Evolutionary conservation across 1,140 invertebrate genomes (phyloP).

Genomic region (Nomia melanderi): DNA sequence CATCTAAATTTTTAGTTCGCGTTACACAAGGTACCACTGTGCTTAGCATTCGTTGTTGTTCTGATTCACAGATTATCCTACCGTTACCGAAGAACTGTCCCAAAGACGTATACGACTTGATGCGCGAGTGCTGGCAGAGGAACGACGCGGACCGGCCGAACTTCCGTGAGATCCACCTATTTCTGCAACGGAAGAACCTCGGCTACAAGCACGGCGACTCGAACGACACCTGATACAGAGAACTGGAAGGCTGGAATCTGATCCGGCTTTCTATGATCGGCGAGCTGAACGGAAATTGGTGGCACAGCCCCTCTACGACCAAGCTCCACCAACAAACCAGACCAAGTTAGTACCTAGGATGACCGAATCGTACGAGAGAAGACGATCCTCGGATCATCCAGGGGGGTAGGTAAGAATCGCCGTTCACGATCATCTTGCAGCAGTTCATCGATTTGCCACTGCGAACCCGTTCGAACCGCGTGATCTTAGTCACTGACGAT

Average conservation of each 20-base stretch:
- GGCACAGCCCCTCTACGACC: constrained; percentile 69
- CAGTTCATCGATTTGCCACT: not conserved
- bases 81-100: constrained; percentile 92
- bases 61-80: constrained; percentile 83
- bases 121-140: constrained; percentile 96
- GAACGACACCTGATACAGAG: constrained; percentile 78
- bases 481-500: not conserved
- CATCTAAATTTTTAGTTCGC: too few relatives aligned
- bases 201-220: constrained; percentile 85
- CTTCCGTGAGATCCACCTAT: constrained; percentile 95
- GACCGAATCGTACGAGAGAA: not conserved
- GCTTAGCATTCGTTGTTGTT: not conserved
- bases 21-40: too few relatives aligned
- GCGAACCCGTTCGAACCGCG: not conserved
- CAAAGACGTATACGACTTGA: constrained; percentile 95
- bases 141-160: constrained; percentile 92
- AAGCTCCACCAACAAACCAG: constrained; percentile 63
- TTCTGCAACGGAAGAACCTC: constrained; percentile 94
- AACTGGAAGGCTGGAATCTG: constrained; percentile 76
- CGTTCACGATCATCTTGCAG: not conserved
- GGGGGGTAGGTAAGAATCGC: constrained; percentile 30
- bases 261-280: constrained; percentile 78
- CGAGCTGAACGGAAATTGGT: constrained; percentile 79
- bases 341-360: constrained; percentile 65
- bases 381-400: constrained; percentile 37